Evolutionary conservation across 1,140 invertebrate species (phyloP).

Genomic region (Acromyrmex echinatior): DNA sequence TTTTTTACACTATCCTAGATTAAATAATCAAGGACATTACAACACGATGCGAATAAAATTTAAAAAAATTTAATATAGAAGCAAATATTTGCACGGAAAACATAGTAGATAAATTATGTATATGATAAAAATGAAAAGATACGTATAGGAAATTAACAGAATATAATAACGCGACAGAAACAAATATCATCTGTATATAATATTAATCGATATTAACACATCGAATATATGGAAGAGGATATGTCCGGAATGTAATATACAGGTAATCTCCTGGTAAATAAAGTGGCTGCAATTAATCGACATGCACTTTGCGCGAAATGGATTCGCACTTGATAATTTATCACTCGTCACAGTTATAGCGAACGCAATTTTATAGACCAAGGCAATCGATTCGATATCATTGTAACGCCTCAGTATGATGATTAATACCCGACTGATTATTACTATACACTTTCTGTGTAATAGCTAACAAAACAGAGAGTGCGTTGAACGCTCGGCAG

Average conservation of each 20-base stretch:
- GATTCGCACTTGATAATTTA: conserved; percentile 53
- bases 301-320: conserved; percentile 49
- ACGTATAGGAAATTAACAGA: background rate
- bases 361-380: conserved; percentile 25
- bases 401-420: conserved; percentile 5
- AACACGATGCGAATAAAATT: background rate
- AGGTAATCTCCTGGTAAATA: conserved; percentile 35
- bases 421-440: conserved; percentile 42
- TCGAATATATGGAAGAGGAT: background rate
- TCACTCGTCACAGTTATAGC: conserved; percentile 36
- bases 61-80: conserved; percentile 9
- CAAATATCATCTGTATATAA: conserved; percentile 19
- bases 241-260: background rate
- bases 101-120: background rate
- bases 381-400: conserved; percentile 15
- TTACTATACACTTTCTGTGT: background rate
- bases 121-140: conserved; percentile 3
- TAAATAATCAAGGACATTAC: background rate
- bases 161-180: background rate
- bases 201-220: conserved; percentile 41
- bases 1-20: background rate
- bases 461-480: conserved; percentile 10
- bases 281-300: conserved; percentile 54
- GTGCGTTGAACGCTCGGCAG: background rate
- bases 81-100: conserved; percentile 17